These are phyloP conservation scores for Chaetodon trifasciatus DNA, from an alignment of 2,797 vertebrate genomes.

Conservation along the genomic window DNA sequence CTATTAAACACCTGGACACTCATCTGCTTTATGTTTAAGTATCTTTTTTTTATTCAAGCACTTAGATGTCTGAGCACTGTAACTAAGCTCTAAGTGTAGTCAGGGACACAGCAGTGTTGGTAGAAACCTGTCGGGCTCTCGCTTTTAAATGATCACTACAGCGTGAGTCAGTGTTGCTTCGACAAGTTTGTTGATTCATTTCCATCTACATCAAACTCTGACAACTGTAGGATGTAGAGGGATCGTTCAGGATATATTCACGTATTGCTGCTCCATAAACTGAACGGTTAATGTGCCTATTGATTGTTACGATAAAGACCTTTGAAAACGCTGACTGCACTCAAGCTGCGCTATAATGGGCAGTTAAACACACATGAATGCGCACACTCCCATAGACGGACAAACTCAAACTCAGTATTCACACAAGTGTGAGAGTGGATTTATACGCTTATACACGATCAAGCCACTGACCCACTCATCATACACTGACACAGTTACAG, in stretches of 20 bases:
- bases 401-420: background rate
- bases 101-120: background rate
- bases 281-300: slow-evolving; percentile 62
- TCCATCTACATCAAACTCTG: slow-evolving; percentile 13
- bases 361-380: slow-evolving; percentile 28
- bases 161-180: background rate
- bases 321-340: slow-evolving; percentile 52
- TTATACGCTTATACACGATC: slow-evolving; percentile 16
- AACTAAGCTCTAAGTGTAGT: background rate
- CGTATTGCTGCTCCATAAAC: slow-evolving; percentile 35
- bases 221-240: slow-evolving; percentile 6
- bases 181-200: slow-evolving; percentile 11
- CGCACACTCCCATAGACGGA: background rate
- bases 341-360: slow-evolving; percentile 20
- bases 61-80: background rate
- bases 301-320: slow-evolving; percentile 51
- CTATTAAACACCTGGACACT: slow-evolving; percentile 39
- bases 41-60: background rate
- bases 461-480: slow-evolving; percentile 8
- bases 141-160: slow-evolving; percentile 6
- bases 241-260: slow-evolving; percentile 39
- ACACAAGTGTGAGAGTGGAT: background rate
- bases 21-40: slow-evolving; percentile 11
- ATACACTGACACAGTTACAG: background rate
- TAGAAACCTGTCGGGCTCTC: background rate